A percentile compares a stretch with the other conserved stretches of the same genome.
Conservation (phyloP, 2,113 vertebrate species). For the Amia ocellicauda region DNA sequence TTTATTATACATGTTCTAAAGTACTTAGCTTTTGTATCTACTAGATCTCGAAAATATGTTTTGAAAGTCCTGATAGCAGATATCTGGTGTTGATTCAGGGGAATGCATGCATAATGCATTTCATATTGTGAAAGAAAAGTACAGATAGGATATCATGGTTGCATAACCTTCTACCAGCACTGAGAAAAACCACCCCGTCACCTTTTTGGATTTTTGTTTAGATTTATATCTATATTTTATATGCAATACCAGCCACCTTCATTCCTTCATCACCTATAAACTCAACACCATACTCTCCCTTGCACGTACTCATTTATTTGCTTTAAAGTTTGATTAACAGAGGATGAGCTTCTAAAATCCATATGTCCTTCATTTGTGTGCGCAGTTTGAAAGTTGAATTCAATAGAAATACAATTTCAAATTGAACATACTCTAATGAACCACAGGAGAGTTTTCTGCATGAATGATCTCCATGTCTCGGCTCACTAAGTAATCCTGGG, state of each 20-base stretch:
- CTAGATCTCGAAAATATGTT: background rate
- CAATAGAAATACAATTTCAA: background rate
- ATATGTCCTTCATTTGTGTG: too few relatives aligned
- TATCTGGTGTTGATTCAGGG: background rate
- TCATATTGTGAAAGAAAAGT: background rate
- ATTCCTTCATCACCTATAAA: background rate
- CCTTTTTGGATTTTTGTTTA: too few relatives aligned
- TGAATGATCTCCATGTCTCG: too few relatives aligned
- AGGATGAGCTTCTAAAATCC: too few relatives aligned
- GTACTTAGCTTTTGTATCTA: background rate
- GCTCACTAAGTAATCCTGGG: too few relatives aligned
- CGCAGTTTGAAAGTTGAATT: background rate
- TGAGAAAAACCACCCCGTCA: background rate
- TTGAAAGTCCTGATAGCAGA: background rate
- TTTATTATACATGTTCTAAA: background rate
- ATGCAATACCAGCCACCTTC: too few relatives aligned
- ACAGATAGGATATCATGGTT: too few relatives aligned
- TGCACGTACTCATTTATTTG: too few relatives aligned
- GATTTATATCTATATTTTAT: too few relatives aligned
- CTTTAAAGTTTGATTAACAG: too few relatives aligned
- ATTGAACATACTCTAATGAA: background rate
- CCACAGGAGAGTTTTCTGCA: background rate
- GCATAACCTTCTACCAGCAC: background rate
- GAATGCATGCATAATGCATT: slow-evolving; percentile 1
- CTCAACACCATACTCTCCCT: background rate